These are phyloP conservation scores for Drosophila pseudotalamancana DNA, from an alignment of 2,888 invertebrate genomes.

Conservation along the genomic window DNA sequence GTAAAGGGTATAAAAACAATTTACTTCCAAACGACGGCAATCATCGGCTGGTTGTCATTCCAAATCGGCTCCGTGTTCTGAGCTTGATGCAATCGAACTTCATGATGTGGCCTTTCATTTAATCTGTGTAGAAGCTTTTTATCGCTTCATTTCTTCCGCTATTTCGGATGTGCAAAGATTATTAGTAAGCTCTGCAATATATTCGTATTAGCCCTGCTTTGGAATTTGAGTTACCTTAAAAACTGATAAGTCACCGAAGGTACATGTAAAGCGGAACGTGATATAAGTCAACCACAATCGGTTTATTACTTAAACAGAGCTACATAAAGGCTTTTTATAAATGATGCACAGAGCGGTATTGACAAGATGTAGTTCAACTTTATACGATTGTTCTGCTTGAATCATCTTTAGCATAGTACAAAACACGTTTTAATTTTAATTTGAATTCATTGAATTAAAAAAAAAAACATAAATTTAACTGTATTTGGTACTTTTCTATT, in stretches of 20 bases:
- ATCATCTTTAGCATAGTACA: no score
- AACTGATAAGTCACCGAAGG: not conserved
- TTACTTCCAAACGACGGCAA: conserved; percentile 69
- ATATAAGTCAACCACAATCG: no score
- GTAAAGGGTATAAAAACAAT: conserved; percentile 51
- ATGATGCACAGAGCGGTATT: no score
- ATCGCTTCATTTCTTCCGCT: conserved; percentile 19
- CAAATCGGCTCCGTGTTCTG: conserved; percentile 28
- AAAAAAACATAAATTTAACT: no score
- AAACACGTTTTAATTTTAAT: no score
- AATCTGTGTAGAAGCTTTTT: conserved; percentile 13
- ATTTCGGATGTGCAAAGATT: conserved; percentile 10
- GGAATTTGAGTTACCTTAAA: not conserved
- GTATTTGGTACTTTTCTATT: no score
- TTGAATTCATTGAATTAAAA: no score
- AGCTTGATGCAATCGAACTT: conserved; percentile 9
- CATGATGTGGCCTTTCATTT: conserved; percentile 15
- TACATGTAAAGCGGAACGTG: no score
- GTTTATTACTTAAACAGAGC: no score
- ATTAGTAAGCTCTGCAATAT: conserved; percentile 1
- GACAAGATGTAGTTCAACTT: no score
- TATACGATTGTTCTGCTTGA: no score
- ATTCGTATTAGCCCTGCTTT: not conserved
- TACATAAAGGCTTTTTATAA: no score
- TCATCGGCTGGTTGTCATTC: conserved; percentile 55